A percentile compares a stretch with the other conserved stretches of the same genome.
These are phyloP conservation scores for Melozone crissalis DNA, from an alignment of 2,113 vertebrate species.

Conservation along the genomic window DNA sequence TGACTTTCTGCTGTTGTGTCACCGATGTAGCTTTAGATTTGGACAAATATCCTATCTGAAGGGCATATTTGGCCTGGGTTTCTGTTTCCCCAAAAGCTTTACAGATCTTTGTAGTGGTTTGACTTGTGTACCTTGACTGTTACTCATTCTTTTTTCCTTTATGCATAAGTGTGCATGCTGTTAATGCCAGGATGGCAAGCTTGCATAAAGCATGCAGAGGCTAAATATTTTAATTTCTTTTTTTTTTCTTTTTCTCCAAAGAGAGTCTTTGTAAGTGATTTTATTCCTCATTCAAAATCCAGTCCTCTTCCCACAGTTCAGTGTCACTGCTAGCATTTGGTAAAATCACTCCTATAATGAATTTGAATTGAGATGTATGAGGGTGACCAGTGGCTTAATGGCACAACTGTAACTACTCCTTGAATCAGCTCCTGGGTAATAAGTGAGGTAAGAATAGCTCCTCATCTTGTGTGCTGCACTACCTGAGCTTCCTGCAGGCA, in stretches of 20 bases:
- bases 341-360: conserved; percentile 38
- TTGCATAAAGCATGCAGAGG: not conserved
- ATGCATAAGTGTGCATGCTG: not conserved
- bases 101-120: not conserved
- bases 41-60: not conserved
- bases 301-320: not conserved
- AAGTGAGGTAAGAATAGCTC: not conserved
- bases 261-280: not conserved
- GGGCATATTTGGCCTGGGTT: not conserved
- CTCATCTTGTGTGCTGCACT: conserved; percentile 12
- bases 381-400: conserved; percentile 33
- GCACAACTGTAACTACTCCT: not conserved
- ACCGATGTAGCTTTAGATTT: not conserved
- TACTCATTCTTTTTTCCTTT: not conserved
- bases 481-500: not conserved
- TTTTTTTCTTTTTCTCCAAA: not conserved
- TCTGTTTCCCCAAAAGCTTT: not conserved
- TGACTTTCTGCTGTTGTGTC: not conserved
- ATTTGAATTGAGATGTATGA: conserved; percentile 40
- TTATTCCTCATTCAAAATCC: not conserved
- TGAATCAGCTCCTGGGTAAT: conserved; percentile 20
- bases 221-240: not conserved
- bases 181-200: not conserved
- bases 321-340: conserved; percentile 6
- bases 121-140: not conserved